These are phyloP conservation scores for Pavo muticus DNA, from an alignment of 2,113 vertebrate species.

Conservation along the genomic window DNA sequence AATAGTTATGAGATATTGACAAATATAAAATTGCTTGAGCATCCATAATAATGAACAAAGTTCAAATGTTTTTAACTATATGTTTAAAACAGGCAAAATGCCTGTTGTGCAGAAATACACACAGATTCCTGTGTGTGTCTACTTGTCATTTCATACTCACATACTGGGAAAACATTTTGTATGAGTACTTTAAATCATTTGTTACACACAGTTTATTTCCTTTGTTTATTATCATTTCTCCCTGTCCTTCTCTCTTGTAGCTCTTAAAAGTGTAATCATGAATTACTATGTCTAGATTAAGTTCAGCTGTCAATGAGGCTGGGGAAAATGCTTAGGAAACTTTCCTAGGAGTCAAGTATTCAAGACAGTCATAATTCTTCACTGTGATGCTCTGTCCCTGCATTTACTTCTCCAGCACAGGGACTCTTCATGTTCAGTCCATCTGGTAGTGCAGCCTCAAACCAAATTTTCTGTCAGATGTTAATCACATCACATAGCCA, in stretches of 20 bases:
- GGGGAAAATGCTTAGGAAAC: background rate
- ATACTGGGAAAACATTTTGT: background rate
- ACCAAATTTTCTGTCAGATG: fast-evolving
- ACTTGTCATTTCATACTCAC: background rate
- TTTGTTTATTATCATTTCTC: background rate
- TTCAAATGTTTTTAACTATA: background rate
- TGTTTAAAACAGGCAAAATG: background rate
- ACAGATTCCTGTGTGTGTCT: background rate
- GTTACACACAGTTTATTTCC: background rate
- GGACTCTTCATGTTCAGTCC: background rate
- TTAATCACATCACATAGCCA: background rate
- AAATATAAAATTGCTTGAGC: background rate
- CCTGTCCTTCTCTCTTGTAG: background rate
- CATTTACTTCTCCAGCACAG: background rate
- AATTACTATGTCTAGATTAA: background rate
- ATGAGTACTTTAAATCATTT: background rate
- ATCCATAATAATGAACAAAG: background rate
- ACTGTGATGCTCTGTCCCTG: fast-evolving
- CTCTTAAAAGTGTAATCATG: background rate
- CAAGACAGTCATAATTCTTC: background rate
- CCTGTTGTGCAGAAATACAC: background rate
- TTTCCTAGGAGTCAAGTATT: background rate
- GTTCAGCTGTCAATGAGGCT: background rate
- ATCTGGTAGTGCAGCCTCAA: background rate
- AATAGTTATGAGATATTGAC: background rate